Evolutionary conservation across 2,113 vertebrate genomes (phyloP), one percentile per base, ranked within the genome.

Genomic region (Procavia capensis): DNA sequence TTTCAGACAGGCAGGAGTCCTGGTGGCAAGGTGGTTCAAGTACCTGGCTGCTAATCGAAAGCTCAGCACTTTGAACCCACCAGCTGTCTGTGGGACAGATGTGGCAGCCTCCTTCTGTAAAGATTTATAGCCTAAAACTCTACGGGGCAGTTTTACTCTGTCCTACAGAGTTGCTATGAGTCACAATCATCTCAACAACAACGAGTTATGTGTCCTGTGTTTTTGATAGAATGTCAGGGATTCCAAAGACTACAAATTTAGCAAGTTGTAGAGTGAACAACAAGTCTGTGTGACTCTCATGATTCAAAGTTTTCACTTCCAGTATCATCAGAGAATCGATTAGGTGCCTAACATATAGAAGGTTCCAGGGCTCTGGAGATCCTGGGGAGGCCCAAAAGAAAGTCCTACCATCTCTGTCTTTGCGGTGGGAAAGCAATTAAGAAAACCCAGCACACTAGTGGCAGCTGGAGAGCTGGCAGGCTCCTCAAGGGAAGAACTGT

Each of bases 381-480:
- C 45, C 45, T 14, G 50, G 24, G 36, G 22, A 85, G 79, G 82
- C 36, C 57, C 47, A 75, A 50, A 41, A 81, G 34, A 93, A 92
- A 63, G 64, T 74, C 59, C 36, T 72, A 61, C 59, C 75, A 59
- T 36, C 81, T 84, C 68, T 90, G 79, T 76, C 75, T 57, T 57
- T 89, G 57, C 70, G 78, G 39, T 36, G 79, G 87, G 80, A 91
- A 94, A 95, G 82, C 63, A 85, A 85, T 81, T 93, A 78, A 68
- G 86, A 94, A 87, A 91, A 63, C 9, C 6, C 50, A 95, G 96
- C 96, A 75, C 1, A 66, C 6, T 83, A 79, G 41, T 91, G 90
- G 81, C 92, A 94, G 66, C 86, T 88, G 72, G n/a, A 13, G 63
- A 64, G 92, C 13, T 96, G 94, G 96, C 93, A 94, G 74, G 29